phyloP scores from a whole-genome alignment of 2,113 vertebrate species.

The Andinoacara biseriatus region DNA sequence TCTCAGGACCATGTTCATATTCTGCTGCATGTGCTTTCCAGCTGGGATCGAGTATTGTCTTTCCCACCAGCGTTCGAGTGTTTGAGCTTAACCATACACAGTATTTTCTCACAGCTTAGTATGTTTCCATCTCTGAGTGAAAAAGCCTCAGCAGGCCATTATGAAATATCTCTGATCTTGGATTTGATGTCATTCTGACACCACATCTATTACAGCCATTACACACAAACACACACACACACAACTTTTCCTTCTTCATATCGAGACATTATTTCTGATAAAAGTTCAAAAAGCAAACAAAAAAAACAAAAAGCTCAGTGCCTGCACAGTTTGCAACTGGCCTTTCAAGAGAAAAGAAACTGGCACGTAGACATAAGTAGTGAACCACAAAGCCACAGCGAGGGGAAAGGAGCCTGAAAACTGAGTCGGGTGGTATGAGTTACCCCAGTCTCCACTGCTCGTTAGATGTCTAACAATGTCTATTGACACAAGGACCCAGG shows the following conservation, averaged over 20 bases:
- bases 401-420: slow-evolving; percentile 65
- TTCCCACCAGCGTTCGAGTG: slow-evolving; percentile 46
- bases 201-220: not conserved
- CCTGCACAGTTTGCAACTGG: slow-evolving; percentile 29
- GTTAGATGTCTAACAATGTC: slow-evolving; percentile 61
- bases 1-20: slow-evolving; percentile 71
- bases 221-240: no score
- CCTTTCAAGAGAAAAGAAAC: slow-evolving; percentile 68
- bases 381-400: slow-evolving; percentile 76
- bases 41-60: slow-evolving; percentile 73
- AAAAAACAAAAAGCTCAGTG: slow-evolving; percentile 40
- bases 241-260: slow-evolving; percentile 3
- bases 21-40: slow-evolving; percentile 80
- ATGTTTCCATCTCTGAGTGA: slow-evolving; percentile 22
- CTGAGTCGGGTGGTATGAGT: slow-evolving; percentile 61
- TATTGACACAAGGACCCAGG: slow-evolving; percentile 58
- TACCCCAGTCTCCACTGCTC: slow-evolving; percentile 58
- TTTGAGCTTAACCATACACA: slow-evolving; percentile 14
- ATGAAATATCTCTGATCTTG: not conserved
- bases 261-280: slow-evolving; percentile 34
- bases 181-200: not conserved
- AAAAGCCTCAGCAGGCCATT: not conserved
- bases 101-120: slow-evolving; percentile 39
- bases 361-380: slow-evolving; percentile 57
- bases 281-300: slow-evolving; percentile 28